Conservation (phyloP, 2,888 invertebrate genomes). For the Acanthosoma haemorrhoidale region DNA sequence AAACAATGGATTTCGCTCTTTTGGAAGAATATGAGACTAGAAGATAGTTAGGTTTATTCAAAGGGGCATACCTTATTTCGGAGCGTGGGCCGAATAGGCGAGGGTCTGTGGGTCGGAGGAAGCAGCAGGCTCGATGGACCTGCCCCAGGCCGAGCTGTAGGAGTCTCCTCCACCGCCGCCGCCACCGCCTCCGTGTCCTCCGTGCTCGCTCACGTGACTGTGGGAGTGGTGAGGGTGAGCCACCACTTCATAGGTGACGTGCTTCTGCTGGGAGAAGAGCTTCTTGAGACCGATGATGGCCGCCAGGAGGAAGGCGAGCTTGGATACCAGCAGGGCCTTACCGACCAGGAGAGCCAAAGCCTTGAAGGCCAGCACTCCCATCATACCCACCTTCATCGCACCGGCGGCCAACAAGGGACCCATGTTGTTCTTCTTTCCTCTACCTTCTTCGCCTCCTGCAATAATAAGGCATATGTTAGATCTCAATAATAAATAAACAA, state of each 20-base stretch:
- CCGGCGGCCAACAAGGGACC: constrained; percentile 69
- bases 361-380: constrained; percentile 75
- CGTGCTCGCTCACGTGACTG: constrained; percentile 49
- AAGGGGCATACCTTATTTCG: constrained; percentile 3
- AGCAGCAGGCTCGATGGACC: constrained; percentile 40
- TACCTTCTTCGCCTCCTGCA: constrained; percentile 47
- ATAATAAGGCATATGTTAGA: constrained; percentile 19
- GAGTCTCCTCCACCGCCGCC: constrained; percentile 47
- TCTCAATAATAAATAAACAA: no score
- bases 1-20: not conserved
- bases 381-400: constrained; percentile 72
- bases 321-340: constrained; percentile 77
- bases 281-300: constrained; percentile 78
- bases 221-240: constrained; percentile 61
- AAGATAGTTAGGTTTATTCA: not conserved
- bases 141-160: constrained; percentile 59
- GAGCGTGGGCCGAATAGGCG: constrained; percentile 59
- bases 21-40: not conserved
- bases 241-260: constrained; percentile 70
- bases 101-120: constrained; percentile 53
- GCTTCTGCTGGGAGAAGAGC: constrained; percentile 66
- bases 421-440: constrained; percentile 63
- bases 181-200: constrained; percentile 42
- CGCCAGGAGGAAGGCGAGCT: constrained; percentile 74
- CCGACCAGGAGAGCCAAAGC: constrained; percentile 74